Percentiles rank a stretch among this genome's conserved stretches.
Evolutionary conservation across 1,140 invertebrate species (phyloP).

Genomic region (Arion vulgaris): DNA sequence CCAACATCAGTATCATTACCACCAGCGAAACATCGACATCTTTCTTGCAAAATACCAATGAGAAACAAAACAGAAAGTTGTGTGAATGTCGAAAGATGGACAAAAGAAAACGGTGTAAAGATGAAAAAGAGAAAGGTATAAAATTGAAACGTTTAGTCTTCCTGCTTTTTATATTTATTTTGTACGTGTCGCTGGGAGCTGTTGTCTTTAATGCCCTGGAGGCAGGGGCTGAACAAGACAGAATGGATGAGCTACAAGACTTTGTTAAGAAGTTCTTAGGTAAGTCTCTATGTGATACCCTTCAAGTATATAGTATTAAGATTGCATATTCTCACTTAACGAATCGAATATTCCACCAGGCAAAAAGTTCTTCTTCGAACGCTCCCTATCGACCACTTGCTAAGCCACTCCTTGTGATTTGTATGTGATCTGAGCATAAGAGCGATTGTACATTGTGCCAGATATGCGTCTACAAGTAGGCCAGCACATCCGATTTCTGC

Average conservation of each 20-base stretch:
- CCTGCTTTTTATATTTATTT: slow-evolving; percentile 44
- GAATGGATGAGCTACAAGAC: slow-evolving; percentile 43
- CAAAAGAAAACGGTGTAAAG: not conserved
- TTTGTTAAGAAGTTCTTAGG: slow-evolving; percentile 46
- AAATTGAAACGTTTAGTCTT: slow-evolving; percentile 67
- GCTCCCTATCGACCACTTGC: too few species aligned
- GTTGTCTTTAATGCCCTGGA: slow-evolving; percentile 52
- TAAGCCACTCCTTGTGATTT: too few species aligned
- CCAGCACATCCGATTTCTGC: too few species aligned
- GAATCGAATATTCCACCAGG: not conserved
- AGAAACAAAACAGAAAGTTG: not conserved
- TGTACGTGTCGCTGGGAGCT: slow-evolving; percentile 53
- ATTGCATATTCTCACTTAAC: not conserved
- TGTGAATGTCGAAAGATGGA: not conserved
- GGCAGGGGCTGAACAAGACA: slow-evolving; percentile 45
- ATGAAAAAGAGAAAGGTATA: not conserved
- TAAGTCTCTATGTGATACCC: slow-evolving; percentile 42
- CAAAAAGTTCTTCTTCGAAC: too few species aligned
- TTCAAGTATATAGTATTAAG: too few species aligned
- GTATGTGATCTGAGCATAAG: too few species aligned
- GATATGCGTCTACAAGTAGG: too few species aligned
- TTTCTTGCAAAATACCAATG: not conserved
- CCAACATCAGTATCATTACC: slow-evolving; percentile 5
- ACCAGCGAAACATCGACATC: not conserved
- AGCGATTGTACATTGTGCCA: too few species aligned